These are phyloP conservation scores for Prietella phreatophila DNA, from an alignment of 2,113 vertebrate species.

Conservation along the genomic window DNA sequence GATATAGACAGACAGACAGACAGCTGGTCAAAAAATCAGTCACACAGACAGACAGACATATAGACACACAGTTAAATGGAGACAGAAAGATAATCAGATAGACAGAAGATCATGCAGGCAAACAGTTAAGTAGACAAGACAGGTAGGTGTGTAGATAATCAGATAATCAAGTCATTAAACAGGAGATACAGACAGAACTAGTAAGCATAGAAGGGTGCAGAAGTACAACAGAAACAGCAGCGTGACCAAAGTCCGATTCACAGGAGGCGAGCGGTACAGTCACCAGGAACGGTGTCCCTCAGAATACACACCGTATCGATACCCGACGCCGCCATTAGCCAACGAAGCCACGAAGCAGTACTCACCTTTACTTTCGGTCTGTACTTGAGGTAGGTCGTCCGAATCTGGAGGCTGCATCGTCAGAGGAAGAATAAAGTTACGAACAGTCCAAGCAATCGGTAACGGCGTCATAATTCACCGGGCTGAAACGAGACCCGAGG, in stretches of 20 bases:
- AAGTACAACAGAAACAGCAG: not conserved
- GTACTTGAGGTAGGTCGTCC: conserved; percentile 90
- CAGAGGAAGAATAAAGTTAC: not conserved
- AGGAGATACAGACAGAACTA: not conserved
- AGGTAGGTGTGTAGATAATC: not conserved
- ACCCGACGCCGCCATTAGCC: not conserved
- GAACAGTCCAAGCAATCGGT: not conserved
- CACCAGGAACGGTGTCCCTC: not conserved
- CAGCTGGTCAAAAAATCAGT: not conserved
- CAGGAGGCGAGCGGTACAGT: not conserved
- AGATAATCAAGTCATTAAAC: not conserved
- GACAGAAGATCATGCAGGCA: not conserved
- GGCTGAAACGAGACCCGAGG: not conserved
- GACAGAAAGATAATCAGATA: not conserved
- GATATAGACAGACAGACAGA: not conserved
- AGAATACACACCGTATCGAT: not conserved
- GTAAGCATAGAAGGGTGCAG: not conserved
- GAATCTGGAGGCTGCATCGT: conserved; percentile 86
- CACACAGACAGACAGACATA: not conserved
- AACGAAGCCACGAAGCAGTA: not conserved
- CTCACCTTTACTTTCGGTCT: conserved; percentile 93
- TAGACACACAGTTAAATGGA: not conserved
- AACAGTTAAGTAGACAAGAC: not conserved
- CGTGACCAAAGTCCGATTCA: not conserved
- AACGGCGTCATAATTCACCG: no score